Evolutionary conservation across 2,888 invertebrate genomes (phyloP), one percentile per base, ranked within the genome.

Genomic region (Iselma pallidipennis): DNA sequence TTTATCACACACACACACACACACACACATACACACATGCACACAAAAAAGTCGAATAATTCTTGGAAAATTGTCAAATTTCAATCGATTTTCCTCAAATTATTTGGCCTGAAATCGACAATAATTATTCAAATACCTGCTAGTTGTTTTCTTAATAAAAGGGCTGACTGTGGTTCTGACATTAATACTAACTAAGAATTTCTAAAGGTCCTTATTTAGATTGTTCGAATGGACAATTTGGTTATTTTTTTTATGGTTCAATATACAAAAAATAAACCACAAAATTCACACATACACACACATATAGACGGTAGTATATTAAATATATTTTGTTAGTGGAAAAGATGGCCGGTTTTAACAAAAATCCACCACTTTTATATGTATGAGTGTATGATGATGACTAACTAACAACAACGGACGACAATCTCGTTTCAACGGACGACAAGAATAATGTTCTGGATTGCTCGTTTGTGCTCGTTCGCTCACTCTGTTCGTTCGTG

Each of bases 81-180:
- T 57, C 49, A 21, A 25, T 49, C 49, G 16, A 49, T 10, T 23
- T 2, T 12, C 16, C 2, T 12, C 4, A 19, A 7, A 23, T 26
- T 14, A 14, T 14, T 49, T 14, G 6, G n/a, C n/a, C n/a, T n/a
- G n/a, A n/a, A n/a, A n/a, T n/a, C n/a, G 53, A 33, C 21, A 28
- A 29, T 16, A 49, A 9, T 49, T 25, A 49, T 16, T n/a, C 50
- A 28, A 29, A 51, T 88, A 95, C 95, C 95, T 90, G 95, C 94
- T 87, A 95, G 88, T 87, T 95, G 95, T 89, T 95, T 95, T 86
- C 93, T 91, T 85, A 95, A 88, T 87, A 95, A 87, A 85, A 95
- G 90, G 84, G 95, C 92, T 85, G 95, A 95, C 91, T 95, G 95
- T 89, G 90, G 90, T 88, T 94, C 94, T 89, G 94, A 93, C 94